Evolutionary conservation across 2,888 invertebrate genomes (phyloP), one percentile per base, ranked within the genome.

Genomic region (Drosophila fungiperda): DNA sequence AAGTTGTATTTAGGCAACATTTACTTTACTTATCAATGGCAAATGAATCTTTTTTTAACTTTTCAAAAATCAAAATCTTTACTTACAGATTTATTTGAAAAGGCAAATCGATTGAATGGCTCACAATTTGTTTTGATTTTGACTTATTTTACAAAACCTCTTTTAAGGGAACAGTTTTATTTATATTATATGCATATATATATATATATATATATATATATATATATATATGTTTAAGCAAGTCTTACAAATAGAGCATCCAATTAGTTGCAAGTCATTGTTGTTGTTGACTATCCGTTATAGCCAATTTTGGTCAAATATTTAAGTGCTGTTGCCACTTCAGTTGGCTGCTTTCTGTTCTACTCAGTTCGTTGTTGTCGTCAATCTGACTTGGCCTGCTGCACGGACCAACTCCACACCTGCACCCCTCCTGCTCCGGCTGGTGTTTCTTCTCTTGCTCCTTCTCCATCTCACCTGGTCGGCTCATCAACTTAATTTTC

Each of bases 281-380:
- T 29, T 8, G 7, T 20, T 32, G 12, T 15, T 70, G 32, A 29
- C 32, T 61, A 5, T 11, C 9, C 50, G 42, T 85, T 77, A 76
- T 74, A 73, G 90, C 87, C 87, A 89, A 87, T 87, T 87, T 87
- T 90, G 87, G 90, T 85, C 90, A 87, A 82, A 87, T 85, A 87
- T 90, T 87, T 87, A 87, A 87, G 87, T 87, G 91, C 83, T 73
- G 73, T 72, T 80, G 83, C 80, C 70, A 72, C 66, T 78, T 75
- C 76, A 76, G 71, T 68, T 67, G 53, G 55, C 52, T 61, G 50
- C 42, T 45, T 49, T 53, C 40, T 42, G 23, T 33, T 53, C 9
- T 50, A 35, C 62, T 64, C 48, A 29, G 68, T 32, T 57, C 23
- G 59, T 36, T 48, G 60, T 58, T 50, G 40, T 38, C 54, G 52